Base-by-base conservation (phyloP, 2,113 vertebrate species). In the Aspiorhynchus laticeps region DNA sequence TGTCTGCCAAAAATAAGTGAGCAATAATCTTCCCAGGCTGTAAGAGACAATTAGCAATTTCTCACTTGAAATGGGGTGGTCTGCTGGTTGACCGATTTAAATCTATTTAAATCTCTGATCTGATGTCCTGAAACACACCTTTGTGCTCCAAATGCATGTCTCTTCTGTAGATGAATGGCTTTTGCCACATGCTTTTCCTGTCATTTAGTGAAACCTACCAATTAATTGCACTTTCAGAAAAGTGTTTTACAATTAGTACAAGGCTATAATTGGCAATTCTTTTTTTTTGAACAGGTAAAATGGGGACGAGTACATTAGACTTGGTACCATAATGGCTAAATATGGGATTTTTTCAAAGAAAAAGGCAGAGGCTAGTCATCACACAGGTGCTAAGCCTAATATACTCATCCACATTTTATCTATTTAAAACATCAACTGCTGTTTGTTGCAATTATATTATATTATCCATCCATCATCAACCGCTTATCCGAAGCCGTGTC, bases 1-100 rank as follows among this genome's bases (percentile, higher is more conserved):
- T 69, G 65, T 86, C 86, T 88, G 87, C 65, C 51, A 90, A 87
- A 90, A 80, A 88, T 88, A 89, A 88, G 87, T 86, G 81, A 83
- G 84, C 84, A 84, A 86, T 87, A 87, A 88, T 79, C 43, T 71
- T 85, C 46, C 28, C 36, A 43, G 83, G 83, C 79, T 85, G 38
- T 88, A 87, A 80, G 79, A 26, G 71, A 76, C 85, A 79, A 87
- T 86, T 85, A 78, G 21, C 48, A 46, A 89, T 87, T 84, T 43
- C 36, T 90, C 85, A 85, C 26, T 31, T 86, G 36, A 73, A 80
- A 26, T n/a, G 76, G 85, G 78, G 63, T 43, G 48, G 83, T 71
- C 61, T 31, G 76, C 48, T 67, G 56, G 53, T 63, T 73, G 17
- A 46, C 69, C 10, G 33, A 48, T 41, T n/a, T n/a, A n/a, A n/a